Evolutionary conservation across 2,888 invertebrate genomes (phyloP).

Genomic region (Drosophila pullipes): DNA sequence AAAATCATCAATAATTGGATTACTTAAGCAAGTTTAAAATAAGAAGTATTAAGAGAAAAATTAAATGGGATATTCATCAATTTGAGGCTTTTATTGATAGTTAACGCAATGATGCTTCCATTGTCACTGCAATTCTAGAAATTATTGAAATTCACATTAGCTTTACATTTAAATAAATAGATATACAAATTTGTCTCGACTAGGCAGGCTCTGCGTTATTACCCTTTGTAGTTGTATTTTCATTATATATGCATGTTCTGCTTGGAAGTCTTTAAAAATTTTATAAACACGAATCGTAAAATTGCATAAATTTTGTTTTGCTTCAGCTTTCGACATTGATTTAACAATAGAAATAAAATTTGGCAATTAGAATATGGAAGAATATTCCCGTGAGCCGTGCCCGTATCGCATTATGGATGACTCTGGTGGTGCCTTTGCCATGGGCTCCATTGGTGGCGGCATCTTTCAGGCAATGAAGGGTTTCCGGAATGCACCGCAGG

Average conservation of each 20-base stretch:
- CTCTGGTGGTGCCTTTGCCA: slow-evolving; percentile 99
- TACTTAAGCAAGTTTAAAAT: not conserved
- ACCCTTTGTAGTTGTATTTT: slow-evolving; percentile 7
- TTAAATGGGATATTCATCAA: too few species aligned
- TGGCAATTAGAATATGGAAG: slow-evolving; percentile 89
- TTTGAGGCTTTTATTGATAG: too few species aligned
- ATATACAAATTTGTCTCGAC: not conserved
- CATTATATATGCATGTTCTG: slow-evolving; percentile 26
- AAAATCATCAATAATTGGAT: not conserved
- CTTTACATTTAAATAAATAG: not conserved
- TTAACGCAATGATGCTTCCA: not conserved
- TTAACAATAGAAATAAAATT: not conserved
- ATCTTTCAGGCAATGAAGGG: slow-evolving; percentile 99
- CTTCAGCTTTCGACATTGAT: slow-evolving; percentile 19
- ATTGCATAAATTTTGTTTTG: slow-evolving; percentile 30
- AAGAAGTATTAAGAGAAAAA: not conserved
- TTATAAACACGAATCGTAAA: slow-evolving; percentile 22
- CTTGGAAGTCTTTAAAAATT: slow-evolving; percentile 38
- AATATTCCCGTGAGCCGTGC: slow-evolving; percentile 97
- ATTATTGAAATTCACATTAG: not conserved
- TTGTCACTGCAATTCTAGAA: not conserved
- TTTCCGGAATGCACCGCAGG: slow-evolving; percentile 97
- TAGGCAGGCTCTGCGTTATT: slow-evolving; percentile 22
- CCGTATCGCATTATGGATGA: slow-evolving; percentile 99
- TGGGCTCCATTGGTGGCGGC: slow-evolving; percentile 99